A percentile compares a stretch with the other conserved stretches of the same genome.
These are phyloP conservation scores for Protonibea diacanthus DNA, from an alignment of 2,797 vertebrate genomes.

Conservation along the genomic window DNA sequence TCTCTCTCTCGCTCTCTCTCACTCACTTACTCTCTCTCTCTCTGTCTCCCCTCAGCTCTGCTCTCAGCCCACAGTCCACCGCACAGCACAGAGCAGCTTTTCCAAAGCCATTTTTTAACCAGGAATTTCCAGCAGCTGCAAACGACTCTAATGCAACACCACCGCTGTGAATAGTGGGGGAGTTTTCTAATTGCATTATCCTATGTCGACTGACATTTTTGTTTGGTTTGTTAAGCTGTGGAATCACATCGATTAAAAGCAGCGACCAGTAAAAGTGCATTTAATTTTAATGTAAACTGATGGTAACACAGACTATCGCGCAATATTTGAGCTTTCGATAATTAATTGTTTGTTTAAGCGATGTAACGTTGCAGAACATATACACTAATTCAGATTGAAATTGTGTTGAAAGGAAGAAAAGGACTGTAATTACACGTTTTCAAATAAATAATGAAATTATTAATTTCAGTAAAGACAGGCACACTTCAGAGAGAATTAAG, in stretches of 20 bases:
- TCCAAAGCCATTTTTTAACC: conserved; percentile 48
- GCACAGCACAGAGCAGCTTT: conserved; percentile 55
- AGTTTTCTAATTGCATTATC: conserved; percentile 58
- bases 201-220: conserved; percentile 40
- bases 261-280: conserved; percentile 50
- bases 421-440: conserved; percentile 23
- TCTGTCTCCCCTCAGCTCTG: conserved; percentile 39
- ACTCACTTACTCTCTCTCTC: conserved; percentile 16
- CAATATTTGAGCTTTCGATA: conserved; percentile 55
- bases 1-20: conserved; percentile 20
- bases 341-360: conserved; percentile 63
- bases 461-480: conserved; percentile 31
- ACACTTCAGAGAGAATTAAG: conserved; percentile 14
- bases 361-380: conserved; percentile 35
- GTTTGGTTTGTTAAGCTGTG: conserved; percentile 60
- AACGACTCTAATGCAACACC: conserved; percentile 33
- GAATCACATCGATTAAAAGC: conserved; percentile 64
- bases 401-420: conserved; percentile 20
- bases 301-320: conserved; percentile 28
- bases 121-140: conserved; percentile 60
- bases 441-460: conserved; percentile 37
- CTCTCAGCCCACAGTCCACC: conserved; percentile 63
- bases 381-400: conserved; percentile 31
- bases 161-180: conserved; percentile 28
- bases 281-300: conserved; percentile 46